phyloP scores from a whole-genome alignment of 2,113 vertebrate genomes.

The Fulica atra region DNA sequence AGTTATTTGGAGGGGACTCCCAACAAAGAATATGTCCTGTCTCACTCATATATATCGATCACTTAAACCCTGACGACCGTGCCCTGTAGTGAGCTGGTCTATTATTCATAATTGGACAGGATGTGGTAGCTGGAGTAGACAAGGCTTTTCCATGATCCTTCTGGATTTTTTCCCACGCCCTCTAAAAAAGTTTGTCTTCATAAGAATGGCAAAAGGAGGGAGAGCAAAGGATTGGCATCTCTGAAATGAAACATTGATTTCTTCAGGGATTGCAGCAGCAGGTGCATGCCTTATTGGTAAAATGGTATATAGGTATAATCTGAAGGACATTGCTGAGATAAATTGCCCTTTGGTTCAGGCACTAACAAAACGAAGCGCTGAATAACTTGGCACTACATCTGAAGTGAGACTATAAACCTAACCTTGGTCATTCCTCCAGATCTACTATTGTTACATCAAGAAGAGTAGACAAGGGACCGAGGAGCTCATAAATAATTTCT shows the following conservation, averaged over 20 bases:
- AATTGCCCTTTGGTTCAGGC: constrained; percentile 62
- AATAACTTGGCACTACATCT: constrained; percentile 51
- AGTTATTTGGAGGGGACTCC: background rate
- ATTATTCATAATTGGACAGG: background rate
- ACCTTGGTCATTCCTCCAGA: constrained; percentile 63
- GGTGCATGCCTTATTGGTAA: constrained; percentile 13
- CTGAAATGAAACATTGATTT: constrained; percentile 49
- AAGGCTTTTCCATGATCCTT: background rate
- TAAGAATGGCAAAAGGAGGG: background rate
- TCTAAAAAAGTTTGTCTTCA: background rate
- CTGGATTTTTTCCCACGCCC: background rate
- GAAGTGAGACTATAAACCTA: constrained; percentile 67
- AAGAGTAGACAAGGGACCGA: constrained; percentile 38
- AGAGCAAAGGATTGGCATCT: background rate
- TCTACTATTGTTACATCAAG: constrained; percentile 58
- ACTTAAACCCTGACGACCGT: background rate
- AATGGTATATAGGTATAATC: constrained; percentile 53
- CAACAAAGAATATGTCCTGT: background rate
- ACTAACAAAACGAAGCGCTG: constrained; percentile 57
- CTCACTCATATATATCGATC: background rate
- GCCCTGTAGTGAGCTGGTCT: background rate
- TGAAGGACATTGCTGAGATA: constrained; percentile 47
- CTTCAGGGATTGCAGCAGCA: constrained; percentile 29
- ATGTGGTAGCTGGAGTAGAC: background rate
- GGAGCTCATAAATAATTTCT: constrained; percentile 62